Conservation (phyloP, 2,113 vertebrate species). For the Dasypus novemcinctus region DNA sequence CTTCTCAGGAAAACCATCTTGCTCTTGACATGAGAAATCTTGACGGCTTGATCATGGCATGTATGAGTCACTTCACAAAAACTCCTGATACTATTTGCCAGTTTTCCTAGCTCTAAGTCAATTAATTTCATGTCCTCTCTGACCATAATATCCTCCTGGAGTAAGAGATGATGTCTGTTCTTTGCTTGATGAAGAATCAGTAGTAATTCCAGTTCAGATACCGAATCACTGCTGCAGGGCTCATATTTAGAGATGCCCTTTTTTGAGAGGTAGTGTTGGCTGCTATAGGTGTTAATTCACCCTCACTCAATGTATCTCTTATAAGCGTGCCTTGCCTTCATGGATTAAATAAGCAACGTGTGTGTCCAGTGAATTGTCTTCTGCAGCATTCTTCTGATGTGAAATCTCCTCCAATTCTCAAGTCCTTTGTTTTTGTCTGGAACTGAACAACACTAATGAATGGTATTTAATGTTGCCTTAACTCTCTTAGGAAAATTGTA, state of each 20-base stretch:
- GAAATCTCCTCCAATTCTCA: constrained; percentile 82
- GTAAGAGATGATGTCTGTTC: constrained; percentile 85
- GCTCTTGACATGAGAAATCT: constrained; percentile 94
- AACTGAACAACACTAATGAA: constrained; percentile 92
- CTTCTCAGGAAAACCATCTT: constrained; percentile 96
- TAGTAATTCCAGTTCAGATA: constrained; percentile 86
- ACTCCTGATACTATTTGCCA: constrained; percentile 92
- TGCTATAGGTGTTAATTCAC: constrained; percentile 77
- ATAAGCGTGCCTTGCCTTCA: constrained; percentile 95
- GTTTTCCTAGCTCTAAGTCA: constrained; percentile 91
- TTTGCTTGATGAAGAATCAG: constrained; percentile 89
- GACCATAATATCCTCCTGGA: constrained; percentile 83
- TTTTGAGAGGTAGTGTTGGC: constrained; percentile 82
- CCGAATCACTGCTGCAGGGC: constrained; percentile 86
- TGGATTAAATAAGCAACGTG: constrained; percentile 97
- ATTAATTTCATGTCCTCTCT: constrained; percentile 92
- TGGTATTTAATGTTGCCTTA: constrained; percentile 92
- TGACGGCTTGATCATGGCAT: constrained; percentile 97
- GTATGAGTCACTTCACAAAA: constrained; percentile 92
- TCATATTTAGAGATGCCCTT: constrained; percentile 80
- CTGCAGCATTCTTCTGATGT: constrained; percentile 78
- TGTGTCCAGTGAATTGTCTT: constrained; percentile 83
- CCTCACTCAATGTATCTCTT: constrained; percentile 91
- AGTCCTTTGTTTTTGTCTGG: constrained; percentile 92
- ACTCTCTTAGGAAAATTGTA: constrained; percentile 93